Conservation (phyloP, 2,888 invertebrate species). For the Proisotoma minuta region DNA sequence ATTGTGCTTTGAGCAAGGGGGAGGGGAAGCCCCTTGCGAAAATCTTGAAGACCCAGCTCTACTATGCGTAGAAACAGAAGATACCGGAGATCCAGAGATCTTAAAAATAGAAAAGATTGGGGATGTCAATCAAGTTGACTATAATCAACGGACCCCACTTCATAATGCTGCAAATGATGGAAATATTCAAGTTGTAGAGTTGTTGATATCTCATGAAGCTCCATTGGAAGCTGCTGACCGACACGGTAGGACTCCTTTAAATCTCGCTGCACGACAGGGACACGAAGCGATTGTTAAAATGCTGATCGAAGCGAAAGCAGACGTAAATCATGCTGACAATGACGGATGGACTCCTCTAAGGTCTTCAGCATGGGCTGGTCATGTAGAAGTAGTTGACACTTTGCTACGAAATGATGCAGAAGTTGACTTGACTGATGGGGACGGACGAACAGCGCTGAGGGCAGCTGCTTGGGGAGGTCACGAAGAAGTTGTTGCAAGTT, state of each 20-base stretch:
- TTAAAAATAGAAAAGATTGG: conserved; percentile 51
- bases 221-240: conserved; percentile 47
- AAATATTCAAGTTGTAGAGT: conserved; percentile 63
- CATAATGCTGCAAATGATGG: conserved; percentile 73
- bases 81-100: conserved; percentile 49
- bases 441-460: conserved; percentile 81
- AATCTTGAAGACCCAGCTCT: conserved; percentile 50
- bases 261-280: conserved; percentile 72
- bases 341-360: conserved; percentile 88
- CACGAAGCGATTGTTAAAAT: conserved; percentile 64
- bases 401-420: conserved; percentile 58
- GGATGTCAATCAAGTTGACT: conserved; percentile 56
- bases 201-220: conserved; percentile 57
- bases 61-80: conserved; percentile 23
- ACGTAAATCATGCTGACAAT: conserved; percentile 70
- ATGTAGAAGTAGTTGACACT: conserved; percentile 57
- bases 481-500: conserved; percentile 57
- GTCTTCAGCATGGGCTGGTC: conserved; percentile 94
- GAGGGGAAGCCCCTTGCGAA: conserved; percentile 51
- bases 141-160: conserved; percentile 64
- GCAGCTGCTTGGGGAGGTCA: conserved; percentile 95
- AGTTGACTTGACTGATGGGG: conserved; percentile 81
- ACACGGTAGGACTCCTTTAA: conserved; percentile 79
- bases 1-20: conserved; percentile 48
- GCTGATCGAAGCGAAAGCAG: conserved; percentile 61